Base-by-base conservation (phyloP, 2,797 vertebrate genomes). In the Typhlichthys eigenmanni region DNA sequence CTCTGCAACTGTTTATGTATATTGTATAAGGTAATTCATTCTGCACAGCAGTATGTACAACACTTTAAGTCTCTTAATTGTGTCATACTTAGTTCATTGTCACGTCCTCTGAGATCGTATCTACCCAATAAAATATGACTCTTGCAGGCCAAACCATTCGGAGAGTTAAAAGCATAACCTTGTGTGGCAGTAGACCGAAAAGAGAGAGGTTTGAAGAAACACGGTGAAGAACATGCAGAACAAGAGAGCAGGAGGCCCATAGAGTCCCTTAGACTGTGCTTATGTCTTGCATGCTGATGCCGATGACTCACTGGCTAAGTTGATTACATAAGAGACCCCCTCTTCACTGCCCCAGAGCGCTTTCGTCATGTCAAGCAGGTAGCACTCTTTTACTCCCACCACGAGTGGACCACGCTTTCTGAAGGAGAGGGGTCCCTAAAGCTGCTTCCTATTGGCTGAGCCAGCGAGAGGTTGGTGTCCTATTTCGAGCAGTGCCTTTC, bases 281-380 rank as follows among this genome's bases (percentile, higher is more conserved):
- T 86, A 82, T 89, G 74, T 70, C 79, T 76, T 82, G 81, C 78
- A 81, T 82, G 70, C 79, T 78, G 84, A 76, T 82, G 85, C 82
- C 86, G 87, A 89, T 93, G 90, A 93, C 86, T 94, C 92, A 93
- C 84, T 82, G 84, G 84, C 81, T 76, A 86, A 87, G 83, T 80
- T 76, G 66, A 79, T 93, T 94, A 88, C 82, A 89, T 92, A 94
- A 94, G 85, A 80, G 75, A 79, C 69, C 76, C 60, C 65, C 47
- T 84, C 77, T 87, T 78, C 78, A 70, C 77, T 83, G 85, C 82
- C 74, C 84, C 83, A 84, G 85, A 82, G 81, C 82, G 90, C 78
- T 78, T 91, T 85, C 87, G 88, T 88, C 90, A 83, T 83, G 88
- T 81, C 84, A 87, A 90, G 89, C 87, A 88, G 85, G 87, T 89